Evolutionary conservation across 1,140 invertebrate species (phyloP).

Genomic region (Venustaconcha ellipsiformis): DNA sequence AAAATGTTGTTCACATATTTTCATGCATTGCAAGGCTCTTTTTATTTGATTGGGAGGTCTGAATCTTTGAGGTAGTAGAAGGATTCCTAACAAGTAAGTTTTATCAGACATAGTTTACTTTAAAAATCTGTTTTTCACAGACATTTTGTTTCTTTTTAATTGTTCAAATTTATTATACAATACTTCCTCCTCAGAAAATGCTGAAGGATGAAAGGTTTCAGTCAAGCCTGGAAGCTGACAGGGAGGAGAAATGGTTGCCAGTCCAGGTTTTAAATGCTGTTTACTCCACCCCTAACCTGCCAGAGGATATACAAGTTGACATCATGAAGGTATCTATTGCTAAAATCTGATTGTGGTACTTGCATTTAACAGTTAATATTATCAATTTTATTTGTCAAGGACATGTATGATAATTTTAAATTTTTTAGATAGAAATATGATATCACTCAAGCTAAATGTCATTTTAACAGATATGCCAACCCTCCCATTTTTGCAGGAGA

Average conservation of each 20-base stretch:
- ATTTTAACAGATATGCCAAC: too few relatives aligned
- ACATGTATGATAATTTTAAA: too few relatives aligned
- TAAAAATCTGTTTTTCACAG: not conserved
- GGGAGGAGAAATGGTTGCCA: slow-evolving; percentile 90
- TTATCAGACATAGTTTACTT: not conserved
- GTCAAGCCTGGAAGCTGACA: slow-evolving; percentile 86
- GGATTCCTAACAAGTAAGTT: not conserved
- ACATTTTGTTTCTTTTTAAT: not conserved
- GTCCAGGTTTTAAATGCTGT: slow-evolving; percentile 88
- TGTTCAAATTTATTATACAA: slow-evolving; percentile 4
- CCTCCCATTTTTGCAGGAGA: too few relatives aligned
- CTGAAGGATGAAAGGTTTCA: slow-evolving; percentile 91
- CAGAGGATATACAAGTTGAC: slow-evolving; percentile 82
- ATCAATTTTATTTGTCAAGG: too few relatives aligned
- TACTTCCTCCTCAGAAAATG: slow-evolving; percentile 78
- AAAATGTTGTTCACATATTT: not conserved
- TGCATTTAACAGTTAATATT: not conserved
- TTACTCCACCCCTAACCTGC: slow-evolving; percentile 79
- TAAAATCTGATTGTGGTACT: not conserved
- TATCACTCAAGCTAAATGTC: too few relatives aligned
- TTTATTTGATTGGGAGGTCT: not conserved
- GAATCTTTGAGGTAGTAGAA: not conserved
- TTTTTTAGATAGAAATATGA: too few relatives aligned
- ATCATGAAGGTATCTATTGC: slow-evolving; percentile 74
- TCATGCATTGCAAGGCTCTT: not conserved